Base-by-base conservation (phyloP, 1,140 invertebrate species). In the Diorhabda elongata region DNA sequence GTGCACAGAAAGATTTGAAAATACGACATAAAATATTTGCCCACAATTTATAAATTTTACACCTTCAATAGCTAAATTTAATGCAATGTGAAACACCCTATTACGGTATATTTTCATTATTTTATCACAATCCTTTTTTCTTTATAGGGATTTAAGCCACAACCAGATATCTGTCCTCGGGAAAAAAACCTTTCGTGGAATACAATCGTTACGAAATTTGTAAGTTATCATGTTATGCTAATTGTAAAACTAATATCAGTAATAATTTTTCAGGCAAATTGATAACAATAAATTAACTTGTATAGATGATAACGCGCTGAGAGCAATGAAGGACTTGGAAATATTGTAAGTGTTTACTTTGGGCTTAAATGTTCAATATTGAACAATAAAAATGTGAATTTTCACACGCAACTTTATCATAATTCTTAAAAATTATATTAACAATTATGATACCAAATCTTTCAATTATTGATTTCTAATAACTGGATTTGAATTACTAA, bases 251-350 rank as follows among this genome's bases (percentile, higher is more conserved):
- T 26, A 26, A 26, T 26, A 26, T 26, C 26, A 26, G 26, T 26
- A 26, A 8, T 52, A 3, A 3, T 52, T 81, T 84, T 85, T 41
- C 83, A 93, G 92, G 74, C 91, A 97, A 82, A 83, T 99, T 72
- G 97, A 99, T 80, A 93, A 96, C 80, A 99, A 98, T 82, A 89
- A 92, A 75, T 84, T 99, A 69, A 94, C 92, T 7, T 98, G 97
- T 80, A 88, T 98, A 74, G 95, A 97, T 74, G 94, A 96, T 76
- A 87, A 90, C 71, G 90, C 94, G 2, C 86, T 98, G 62, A 88
- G 90, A 78, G 88, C 90, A 60, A 80, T 97, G 61, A 93, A 89
- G 77, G 91, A 94, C 73, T 82, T 97, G 76, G 93, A 97, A 83
- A 91, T 94, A 75, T 83, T 96, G 93, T 96, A 85, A 94, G 92